Base-by-base conservation (phyloP, 2,113 vertebrate genomes). In the Smithornis capensis region DNA sequence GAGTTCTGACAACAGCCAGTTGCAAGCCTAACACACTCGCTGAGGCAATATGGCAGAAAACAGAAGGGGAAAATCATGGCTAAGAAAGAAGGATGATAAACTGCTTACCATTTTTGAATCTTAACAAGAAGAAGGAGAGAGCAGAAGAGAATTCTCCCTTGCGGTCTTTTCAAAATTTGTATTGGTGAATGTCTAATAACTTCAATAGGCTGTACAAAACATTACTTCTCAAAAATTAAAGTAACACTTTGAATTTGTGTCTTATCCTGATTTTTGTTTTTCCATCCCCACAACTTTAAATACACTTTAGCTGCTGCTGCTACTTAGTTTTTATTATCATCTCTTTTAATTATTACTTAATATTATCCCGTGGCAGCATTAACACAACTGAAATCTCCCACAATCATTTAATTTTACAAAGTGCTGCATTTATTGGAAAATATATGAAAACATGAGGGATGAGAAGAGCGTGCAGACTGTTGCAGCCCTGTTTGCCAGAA, bases 401-500 rank as follows among this genome's bases (percentile, higher is more conserved):
- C 3, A 14, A 35, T 33, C 7, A 37, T 12, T 89, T 60, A n/a
- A 45, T 52, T 91, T 87, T 65, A 69, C 25, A 60, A 27, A 53
- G n/a, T 19, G 13, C 28, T 84, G 28, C 7, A 29, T 56, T 81
- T 87, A 55, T 29, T 40, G 23, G 53, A 73, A 89, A 81, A 81
- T 2, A 52, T 4, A 35, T 5, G 21, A 24, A 71, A 71, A 45
- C 12, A 28, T 15, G 1, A 55, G 0, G 1, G n/a, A 63, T 14
- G 27, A 53, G 38, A 59, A 53, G 22, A n/a, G 6, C 0, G 2
- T 13, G 12, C 0, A 0, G 31, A 15, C 2, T 40, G 14, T 0
- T 14, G 47, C 5, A 81, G 38, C 14, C 7, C 16, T 25, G 27
- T 31, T 81, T 63, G 35, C 29, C n/a, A 16, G 56, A 27, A 21